These are phyloP conservation scores for Coelogynopora nodosa DNA, from an alignment of 2,888 invertebrate species.

Conservation along the genomic window DNA sequence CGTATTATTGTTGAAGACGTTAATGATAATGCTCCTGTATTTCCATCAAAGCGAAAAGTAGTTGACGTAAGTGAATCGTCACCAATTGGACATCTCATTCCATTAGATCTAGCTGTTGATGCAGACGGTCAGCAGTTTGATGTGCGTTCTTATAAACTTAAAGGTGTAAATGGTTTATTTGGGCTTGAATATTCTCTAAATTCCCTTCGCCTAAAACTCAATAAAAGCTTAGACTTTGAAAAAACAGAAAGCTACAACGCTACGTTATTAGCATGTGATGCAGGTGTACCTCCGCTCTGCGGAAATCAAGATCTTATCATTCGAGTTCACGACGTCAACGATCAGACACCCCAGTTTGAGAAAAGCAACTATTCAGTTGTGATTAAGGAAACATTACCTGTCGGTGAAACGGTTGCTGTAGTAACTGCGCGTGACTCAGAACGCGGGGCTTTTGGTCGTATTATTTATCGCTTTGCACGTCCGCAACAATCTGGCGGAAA, in stretches of 20 bases:
- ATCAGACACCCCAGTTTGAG: background rate
- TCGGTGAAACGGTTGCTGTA: background rate
- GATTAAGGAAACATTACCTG: background rate
- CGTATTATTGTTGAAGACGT: background rate
- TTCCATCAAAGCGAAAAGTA: background rate
- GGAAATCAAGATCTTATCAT: background rate
- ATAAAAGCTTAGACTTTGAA: background rate
- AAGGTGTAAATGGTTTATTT: background rate
- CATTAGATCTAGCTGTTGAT: conserved; percentile 15
- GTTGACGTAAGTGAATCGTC: conserved; percentile 13
- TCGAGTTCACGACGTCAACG: conserved; percentile 1
- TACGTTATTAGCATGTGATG: background rate
- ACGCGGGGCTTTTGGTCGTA: background rate
- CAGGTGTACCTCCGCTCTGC: background rate
- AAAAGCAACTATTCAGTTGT: background rate
- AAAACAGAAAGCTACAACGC: background rate
- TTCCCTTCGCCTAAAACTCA: background rate
- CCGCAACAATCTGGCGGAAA: background rate
- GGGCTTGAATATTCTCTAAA: background rate
- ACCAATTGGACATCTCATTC: background rate
- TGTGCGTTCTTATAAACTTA: background rate
- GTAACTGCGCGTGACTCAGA: conserved; percentile 7
- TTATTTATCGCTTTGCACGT: background rate
- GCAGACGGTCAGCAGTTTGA: background rate
- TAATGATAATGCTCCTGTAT: conserved; percentile 19